Conservation (phyloP, 2,113 vertebrate genomes). For the Lipophrys pholis region DNA sequence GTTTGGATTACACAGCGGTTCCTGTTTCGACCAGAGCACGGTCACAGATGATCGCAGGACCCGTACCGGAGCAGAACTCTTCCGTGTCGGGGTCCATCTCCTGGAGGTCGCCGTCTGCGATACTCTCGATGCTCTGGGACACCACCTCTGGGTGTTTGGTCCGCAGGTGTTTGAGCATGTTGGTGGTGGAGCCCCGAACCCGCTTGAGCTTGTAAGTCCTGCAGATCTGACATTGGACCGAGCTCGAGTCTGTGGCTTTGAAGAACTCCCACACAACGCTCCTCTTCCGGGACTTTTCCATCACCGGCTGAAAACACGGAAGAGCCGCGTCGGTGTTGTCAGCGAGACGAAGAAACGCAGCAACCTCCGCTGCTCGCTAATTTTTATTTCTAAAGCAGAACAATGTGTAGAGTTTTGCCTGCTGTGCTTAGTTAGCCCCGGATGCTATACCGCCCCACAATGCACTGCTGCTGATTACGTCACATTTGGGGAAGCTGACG, state of each 20-base stretch:
- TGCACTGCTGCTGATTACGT: too few relatives aligned
- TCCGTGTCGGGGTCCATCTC: slow-evolving; percentile 11
- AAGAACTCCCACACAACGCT: slow-evolving; percentile 74
- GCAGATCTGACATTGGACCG: slow-evolving; percentile 70
- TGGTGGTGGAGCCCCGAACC: slow-evolving; percentile 63
- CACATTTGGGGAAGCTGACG: too few relatives aligned
- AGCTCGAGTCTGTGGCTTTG: slow-evolving; percentile 39
- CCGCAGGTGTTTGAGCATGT: slow-evolving; percentile 73
- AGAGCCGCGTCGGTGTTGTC: neutral
- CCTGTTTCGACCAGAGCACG: too few relatives aligned
- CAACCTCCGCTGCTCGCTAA: neutral
- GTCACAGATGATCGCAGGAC: too few relatives aligned
- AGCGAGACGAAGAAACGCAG: neutral
- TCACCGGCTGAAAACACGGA: neutral
- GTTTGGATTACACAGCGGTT: too few relatives aligned
- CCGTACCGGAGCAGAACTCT: slow-evolving; percentile 38
- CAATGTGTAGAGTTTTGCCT: too few relatives aligned
- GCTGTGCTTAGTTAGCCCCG: too few relatives aligned
- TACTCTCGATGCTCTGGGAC: neutral
- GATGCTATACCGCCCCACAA: too few relatives aligned
- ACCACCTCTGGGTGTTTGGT: slow-evolving; percentile 64
- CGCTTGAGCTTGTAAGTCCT: slow-evolving; percentile 34
- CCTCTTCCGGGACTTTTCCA: slow-evolving; percentile 54
- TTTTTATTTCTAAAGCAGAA: neutral
- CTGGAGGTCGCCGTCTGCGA: neutral